These are phyloP conservation scores for Pasiphila rectangulata DNA, from an alignment of 2,888 invertebrate genomes.

Conservation along the genomic window DNA sequence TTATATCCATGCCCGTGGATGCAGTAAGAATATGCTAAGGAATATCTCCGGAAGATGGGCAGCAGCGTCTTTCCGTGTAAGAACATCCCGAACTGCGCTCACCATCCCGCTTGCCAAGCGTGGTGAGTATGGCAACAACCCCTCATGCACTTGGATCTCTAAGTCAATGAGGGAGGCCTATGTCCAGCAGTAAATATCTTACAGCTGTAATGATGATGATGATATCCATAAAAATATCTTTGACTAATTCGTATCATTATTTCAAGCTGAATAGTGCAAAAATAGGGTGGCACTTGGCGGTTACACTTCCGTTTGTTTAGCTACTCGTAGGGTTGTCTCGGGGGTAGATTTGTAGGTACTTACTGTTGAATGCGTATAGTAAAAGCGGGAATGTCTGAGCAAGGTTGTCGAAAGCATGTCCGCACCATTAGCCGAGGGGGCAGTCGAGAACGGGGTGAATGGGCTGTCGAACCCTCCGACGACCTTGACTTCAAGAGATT, in stretches of 20 bases:
- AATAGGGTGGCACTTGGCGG: conserved; percentile 39
- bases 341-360: conserved; percentile 41
- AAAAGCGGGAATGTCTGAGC: conserved; percentile 55
- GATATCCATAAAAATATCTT: no score
- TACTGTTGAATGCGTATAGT: conserved; percentile 50
- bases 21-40: no score
- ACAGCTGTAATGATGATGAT: no score
- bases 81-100: no score
- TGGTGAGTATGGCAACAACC: no score
- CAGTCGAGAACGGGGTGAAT: conserved; percentile 73
- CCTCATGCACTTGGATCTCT: no score
- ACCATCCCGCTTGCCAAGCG: no score
- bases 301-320: conserved; percentile 41
- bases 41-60: no score
- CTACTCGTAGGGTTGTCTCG: conserved; percentile 41
- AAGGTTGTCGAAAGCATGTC: conserved; percentile 72
- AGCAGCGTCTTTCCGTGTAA: no score
- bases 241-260: conserved; percentile 20
- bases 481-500: conserved; percentile 77
- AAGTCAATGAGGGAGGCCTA: no score
- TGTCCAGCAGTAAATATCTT: no score
- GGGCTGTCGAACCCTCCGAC: conserved; percentile 75
- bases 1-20: conserved; percentile 2
- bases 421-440: conserved; percentile 73
- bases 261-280: conserved; percentile 31